Conservation (phyloP, 1,140 invertebrate genomes). For the Diuraphis noxia region DNA sequence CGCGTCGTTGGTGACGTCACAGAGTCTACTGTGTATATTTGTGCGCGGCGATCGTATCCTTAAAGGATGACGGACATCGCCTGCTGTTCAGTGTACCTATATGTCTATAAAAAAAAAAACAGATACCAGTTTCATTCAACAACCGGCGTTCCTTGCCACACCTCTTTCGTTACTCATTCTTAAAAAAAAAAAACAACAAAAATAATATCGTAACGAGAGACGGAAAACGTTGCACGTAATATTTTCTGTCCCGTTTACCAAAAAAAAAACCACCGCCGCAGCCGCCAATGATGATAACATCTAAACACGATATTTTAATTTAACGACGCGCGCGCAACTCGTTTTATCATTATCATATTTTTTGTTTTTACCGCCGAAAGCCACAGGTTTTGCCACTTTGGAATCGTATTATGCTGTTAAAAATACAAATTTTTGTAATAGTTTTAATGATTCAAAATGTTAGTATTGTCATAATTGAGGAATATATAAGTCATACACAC, state of each 20-base stretch:
- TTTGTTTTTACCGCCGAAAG: slow-evolving; percentile 36
- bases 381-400: slow-evolving; percentile 45
- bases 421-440: background rate
- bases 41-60: slow-evolving; percentile 45
- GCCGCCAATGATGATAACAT: slow-evolving; percentile 30
- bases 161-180: slow-evolving; percentile 49
- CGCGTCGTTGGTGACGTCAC: slow-evolving; percentile 27
- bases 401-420: background rate
- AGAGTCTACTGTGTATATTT: slow-evolving; percentile 30
- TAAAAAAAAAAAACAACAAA: background rate
- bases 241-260: slow-evolving; percentile 33
- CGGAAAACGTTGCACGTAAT: slow-evolving; percentile 35
- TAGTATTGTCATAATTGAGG: background rate
- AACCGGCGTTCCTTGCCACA: slow-evolving; percentile 14
- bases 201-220: slow-evolving; percentile 14
- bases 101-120: slow-evolving; percentile 28
- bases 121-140: slow-evolving; percentile 46
- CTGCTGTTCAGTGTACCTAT: background rate
- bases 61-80: slow-evolving; percentile 46
- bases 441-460: background rate
- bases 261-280: slow-evolving; percentile 14
- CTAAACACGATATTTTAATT: slow-evolving; percentile 52
- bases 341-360: slow-evolving; percentile 32
- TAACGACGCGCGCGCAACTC: slow-evolving; percentile 39
- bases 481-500: background rate